Evolutionary conservation across 92 coral and sea anemone species (phyloP).

Genomic region (Metridium senile): DNA sequence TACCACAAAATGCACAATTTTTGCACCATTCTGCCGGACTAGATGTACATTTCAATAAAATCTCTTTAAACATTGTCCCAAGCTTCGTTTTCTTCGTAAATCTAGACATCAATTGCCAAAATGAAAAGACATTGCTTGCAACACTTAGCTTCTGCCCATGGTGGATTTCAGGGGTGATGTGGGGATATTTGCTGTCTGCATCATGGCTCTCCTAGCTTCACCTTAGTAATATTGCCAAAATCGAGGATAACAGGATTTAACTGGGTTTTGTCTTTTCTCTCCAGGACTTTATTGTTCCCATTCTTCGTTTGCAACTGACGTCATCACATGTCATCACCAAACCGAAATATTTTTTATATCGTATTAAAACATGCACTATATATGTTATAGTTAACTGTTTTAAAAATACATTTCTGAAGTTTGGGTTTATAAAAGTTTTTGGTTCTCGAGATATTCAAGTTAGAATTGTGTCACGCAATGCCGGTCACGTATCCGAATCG

Average conservation of each 20-base stretch:
- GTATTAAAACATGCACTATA: too few relatives aligned
- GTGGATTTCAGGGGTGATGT: conserved; percentile 14
- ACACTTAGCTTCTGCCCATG: conserved; percentile 9
- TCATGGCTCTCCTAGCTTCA: conserved; percentile 3
- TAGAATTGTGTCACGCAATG: too few relatives aligned
- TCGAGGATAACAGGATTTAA: conserved; percentile 16
- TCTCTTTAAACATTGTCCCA: background rate
- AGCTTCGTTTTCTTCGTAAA: conserved; percentile 2
- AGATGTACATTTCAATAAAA: background rate
- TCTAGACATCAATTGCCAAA: conserved; percentile 1
- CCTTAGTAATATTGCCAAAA: conserved; percentile 19
- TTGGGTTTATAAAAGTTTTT: too few relatives aligned
- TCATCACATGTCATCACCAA: too few relatives aligned
- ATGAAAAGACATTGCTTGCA: conserved; percentile 25
- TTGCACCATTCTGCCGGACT: too few relatives aligned
- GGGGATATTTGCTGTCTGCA: conserved; percentile 4
- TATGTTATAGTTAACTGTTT: too few relatives aligned
- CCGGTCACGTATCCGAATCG: too few relatives aligned
- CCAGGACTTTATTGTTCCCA: conserved; percentile 15
- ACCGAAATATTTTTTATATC: too few relatives aligned
- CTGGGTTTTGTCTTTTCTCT: background rate
- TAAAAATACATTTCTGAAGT: too few relatives aligned
- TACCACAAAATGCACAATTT: too few relatives aligned
- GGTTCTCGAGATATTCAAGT: too few relatives aligned
- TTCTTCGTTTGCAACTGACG: too few relatives aligned